Conservation (phyloP, 92 coral and sea anemone species). For the Virgularia gustaviana region DNA sequence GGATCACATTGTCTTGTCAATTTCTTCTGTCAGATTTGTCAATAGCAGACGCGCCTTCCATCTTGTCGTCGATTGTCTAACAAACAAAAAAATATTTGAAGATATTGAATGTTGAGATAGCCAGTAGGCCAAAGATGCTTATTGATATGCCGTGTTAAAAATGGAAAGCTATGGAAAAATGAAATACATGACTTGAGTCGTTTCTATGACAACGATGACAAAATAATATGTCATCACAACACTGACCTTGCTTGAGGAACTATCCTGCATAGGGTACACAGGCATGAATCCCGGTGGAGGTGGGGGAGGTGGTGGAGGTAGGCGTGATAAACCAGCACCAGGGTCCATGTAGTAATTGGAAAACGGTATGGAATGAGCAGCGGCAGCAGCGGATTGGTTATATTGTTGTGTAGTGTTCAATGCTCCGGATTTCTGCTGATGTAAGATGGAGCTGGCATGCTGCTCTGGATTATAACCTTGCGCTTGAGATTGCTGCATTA, state of each 20-base stretch:
- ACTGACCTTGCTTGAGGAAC: conserved; percentile 20
- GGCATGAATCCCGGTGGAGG: conserved; percentile 29
- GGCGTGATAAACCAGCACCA: too few species aligned
- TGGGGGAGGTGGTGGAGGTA: conserved; percentile 2
- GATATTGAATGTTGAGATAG: too few species aligned
- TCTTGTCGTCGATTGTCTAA: conserved; percentile 19
- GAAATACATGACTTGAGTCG: too few species aligned
- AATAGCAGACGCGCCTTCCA: conserved; percentile 11
- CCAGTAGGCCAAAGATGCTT: too few species aligned
- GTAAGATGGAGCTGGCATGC: conserved; percentile 2
- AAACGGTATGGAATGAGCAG: conserved; percentile 9
- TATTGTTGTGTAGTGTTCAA: conserved; percentile 9
- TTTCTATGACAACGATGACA: too few species aligned
- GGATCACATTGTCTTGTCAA: neutral
- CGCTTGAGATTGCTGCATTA: neutral
- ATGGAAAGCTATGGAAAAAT: neutral
- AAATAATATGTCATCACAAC: too few species aligned
- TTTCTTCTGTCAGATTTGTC: conserved; percentile 29
- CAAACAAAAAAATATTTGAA: too few species aligned
- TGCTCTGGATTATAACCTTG: conserved; percentile 17
- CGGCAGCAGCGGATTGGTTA: conserved; percentile 15
- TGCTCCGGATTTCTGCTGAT: conserved; percentile 7
- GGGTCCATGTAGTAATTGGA: conserved; percentile 20
- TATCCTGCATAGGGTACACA: conserved; percentile 29
- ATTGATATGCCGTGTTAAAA: too few species aligned